phyloP scores from a whole-genome alignment of 1,140 invertebrate genomes.

The Drosophila leontia region DNA sequence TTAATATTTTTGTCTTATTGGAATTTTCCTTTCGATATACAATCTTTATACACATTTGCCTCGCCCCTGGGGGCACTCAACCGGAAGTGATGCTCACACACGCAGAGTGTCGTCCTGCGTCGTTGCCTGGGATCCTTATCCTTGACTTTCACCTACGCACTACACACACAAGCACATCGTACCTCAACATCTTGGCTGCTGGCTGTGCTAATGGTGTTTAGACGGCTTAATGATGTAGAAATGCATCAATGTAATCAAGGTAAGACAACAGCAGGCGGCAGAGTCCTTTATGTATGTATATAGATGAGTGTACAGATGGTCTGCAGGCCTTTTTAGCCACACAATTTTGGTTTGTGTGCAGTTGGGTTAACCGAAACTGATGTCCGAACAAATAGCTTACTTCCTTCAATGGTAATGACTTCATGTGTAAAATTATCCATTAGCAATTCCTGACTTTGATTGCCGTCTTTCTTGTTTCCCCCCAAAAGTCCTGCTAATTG shows the following conservation, averaged over 20 bases:
- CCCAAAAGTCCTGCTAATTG: neutral
- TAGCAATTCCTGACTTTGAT: slow-evolving; percentile 52
- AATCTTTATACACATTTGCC: neutral
- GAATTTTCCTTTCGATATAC: neutral
- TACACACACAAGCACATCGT: slow-evolving; percentile 8
- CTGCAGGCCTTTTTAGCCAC: slow-evolving; percentile 15
- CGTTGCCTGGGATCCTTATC: slow-evolving; percentile 33
- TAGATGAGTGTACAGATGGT: neutral
- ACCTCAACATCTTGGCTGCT: slow-evolving; percentile 53
- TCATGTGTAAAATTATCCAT: slow-evolving; percentile 37
- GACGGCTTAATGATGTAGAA: slow-evolving; percentile 79
- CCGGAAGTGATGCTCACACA: slow-evolving; percentile 69
- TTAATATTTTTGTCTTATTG: neutral
- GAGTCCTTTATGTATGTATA: neutral
- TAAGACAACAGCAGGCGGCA: slow-evolving; percentile 34
- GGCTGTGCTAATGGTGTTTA: slow-evolving; percentile 69
- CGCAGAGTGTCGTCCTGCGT: slow-evolving; percentile 12
- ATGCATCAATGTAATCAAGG: slow-evolving; percentile 80
- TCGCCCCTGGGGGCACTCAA: slow-evolving; percentile 58
- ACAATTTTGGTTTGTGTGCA: slow-evolving; percentile 29
- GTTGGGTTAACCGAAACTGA: slow-evolving; percentile 51
- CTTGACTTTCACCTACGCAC: slow-evolving; percentile 36
- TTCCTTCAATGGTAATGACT: slow-evolving; percentile 36
- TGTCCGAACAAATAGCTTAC: slow-evolving; percentile 64
- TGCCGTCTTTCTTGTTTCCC: too few species aligned